A percentile compares a stretch with the other conserved stretches of the same genome.
phyloP scores from a whole-genome alignment of 2,797 vertebrate species.

The Coilia nasus region DNA sequence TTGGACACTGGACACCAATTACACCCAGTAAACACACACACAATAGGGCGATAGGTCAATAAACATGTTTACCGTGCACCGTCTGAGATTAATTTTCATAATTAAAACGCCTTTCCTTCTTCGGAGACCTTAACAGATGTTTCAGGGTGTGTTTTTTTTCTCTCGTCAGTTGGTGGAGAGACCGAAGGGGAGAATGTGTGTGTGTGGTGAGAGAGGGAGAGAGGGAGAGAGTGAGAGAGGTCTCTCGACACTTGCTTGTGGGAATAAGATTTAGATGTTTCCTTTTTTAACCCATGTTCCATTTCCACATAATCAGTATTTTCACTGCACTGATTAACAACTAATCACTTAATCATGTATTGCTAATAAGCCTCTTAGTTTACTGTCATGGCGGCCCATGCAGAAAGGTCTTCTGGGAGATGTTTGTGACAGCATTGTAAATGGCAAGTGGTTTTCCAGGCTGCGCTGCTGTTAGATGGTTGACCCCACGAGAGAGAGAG shows the following conservation, averaged over 20 bases:
- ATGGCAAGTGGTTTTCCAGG: conserved; percentile 65
- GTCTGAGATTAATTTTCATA: conserved; percentile 65
- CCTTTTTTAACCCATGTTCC: conserved; percentile 63
- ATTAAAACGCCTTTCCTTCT: conserved; percentile 51
- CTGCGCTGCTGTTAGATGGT: conserved; percentile 59
- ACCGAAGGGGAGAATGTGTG: not conserved
- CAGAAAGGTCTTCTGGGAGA: conserved; percentile 58
- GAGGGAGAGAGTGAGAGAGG: conserved; percentile 46
- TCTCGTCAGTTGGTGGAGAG: conserved; percentile 30
- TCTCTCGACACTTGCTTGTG: conserved; percentile 53
- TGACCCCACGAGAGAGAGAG: conserved; percentile 60
- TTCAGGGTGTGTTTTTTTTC: conserved; percentile 22
- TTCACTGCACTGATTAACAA: conserved; percentile 68
- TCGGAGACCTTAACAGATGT: conserved; percentile 41
- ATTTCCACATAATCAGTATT: conserved; percentile 68
- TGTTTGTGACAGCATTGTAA: conserved; percentile 61
- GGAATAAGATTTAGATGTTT: conserved; percentile 64
- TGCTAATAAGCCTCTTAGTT: conserved; percentile 74
- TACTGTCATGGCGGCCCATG: conserved; percentile 62
- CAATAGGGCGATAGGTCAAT: conserved; percentile 50
- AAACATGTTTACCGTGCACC: conserved; percentile 65
- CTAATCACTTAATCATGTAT: conserved; percentile 74
- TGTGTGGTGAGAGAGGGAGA: not conserved
- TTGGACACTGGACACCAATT: conserved; percentile 63
- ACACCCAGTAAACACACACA: conserved; percentile 45